Percentiles rank a stretch among this genome's conserved stretches.
Evolutionary conservation across 2,888 invertebrate species (phyloP).

Genomic region (Trichopoda pennipes): DNA sequence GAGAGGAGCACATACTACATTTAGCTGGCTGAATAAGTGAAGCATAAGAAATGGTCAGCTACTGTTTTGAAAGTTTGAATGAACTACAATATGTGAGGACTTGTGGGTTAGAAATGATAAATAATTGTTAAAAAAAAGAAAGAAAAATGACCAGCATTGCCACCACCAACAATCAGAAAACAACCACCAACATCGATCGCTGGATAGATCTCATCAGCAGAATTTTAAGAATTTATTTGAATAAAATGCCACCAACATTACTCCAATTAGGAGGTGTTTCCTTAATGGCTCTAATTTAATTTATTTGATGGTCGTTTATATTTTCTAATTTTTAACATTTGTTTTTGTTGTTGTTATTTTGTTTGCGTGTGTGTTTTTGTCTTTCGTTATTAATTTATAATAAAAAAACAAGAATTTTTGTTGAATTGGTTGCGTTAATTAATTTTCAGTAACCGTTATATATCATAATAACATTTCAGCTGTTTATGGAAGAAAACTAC

Average conservation of each 20-base stretch:
- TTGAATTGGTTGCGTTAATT: slow-evolving; percentile 48
- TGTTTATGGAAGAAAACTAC: slow-evolving; percentile 34
- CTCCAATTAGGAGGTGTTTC: slow-evolving; percentile 63
- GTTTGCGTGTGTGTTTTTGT: background rate
- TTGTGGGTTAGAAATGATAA: background rate
- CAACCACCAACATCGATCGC: slow-evolving; percentile 13
- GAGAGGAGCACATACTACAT: slow-evolving; percentile 18
- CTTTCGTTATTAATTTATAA: slow-evolving; percentile 51
- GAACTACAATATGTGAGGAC: background rate
- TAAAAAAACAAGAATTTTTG: slow-evolving; percentile 19
- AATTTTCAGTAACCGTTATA: slow-evolving; percentile 54
- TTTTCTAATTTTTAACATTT: slow-evolving; percentile 5
- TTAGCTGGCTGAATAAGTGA: slow-evolving; percentile 76
- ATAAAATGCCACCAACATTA: slow-evolving; percentile 57
- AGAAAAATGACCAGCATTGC: slow-evolving; percentile 24
- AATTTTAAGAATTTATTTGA: slow-evolving; percentile 8
- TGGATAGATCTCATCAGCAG: slow-evolving; percentile 15
- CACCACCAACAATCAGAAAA: background rate
- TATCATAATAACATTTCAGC: slow-evolving; percentile 62
- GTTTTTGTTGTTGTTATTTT: no score
- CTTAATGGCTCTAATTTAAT: slow-evolving; percentile 58
- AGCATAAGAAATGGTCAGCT: background rate
- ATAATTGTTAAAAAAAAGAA: slow-evolving; percentile 53
- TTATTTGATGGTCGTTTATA: slow-evolving; percentile 27
- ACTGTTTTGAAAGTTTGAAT: background rate